phyloP scores from a whole-genome alignment of 1,140 invertebrate genomes.

The Drosophila auraria region DNA sequence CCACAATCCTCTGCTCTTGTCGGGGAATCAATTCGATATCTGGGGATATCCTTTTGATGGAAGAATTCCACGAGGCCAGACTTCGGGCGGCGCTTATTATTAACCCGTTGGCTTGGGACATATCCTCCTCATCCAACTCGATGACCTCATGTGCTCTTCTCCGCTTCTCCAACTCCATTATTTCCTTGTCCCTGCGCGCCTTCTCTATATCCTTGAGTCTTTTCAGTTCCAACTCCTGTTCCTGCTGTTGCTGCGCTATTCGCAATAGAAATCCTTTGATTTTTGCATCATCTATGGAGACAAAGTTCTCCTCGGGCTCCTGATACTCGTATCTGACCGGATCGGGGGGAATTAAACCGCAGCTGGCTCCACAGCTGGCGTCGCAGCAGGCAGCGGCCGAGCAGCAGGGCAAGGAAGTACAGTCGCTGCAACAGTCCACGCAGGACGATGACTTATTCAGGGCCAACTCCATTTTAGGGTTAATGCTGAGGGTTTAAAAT shows the following conservation, averaged over 20 bases:
- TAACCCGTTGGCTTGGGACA: slow-evolving; percentile 19
- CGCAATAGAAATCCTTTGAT: slow-evolving; percentile 67
- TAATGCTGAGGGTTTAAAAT: neutral
- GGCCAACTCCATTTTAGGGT: slow-evolving; percentile 53
- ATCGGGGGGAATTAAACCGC: slow-evolving; percentile 35
- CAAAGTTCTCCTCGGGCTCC: slow-evolving; percentile 81
- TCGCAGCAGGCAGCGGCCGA: slow-evolving; percentile 56
- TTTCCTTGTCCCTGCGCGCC: slow-evolving; percentile 28
- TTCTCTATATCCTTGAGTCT: slow-evolving; percentile 7
- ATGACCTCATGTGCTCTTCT: slow-evolving; percentile 55
- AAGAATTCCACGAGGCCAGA: slow-evolving; percentile 32
- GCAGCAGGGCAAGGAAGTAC: slow-evolving; percentile 47
- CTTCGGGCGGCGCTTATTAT: slow-evolving; percentile 60
- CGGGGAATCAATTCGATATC: slow-evolving; percentile 61
- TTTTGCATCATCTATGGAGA: slow-evolving; percentile 80
- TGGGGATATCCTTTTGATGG: slow-evolving; percentile 39
- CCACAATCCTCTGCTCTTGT: slow-evolving; percentile 58
- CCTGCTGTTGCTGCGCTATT: slow-evolving; percentile 72
- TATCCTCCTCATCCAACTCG: slow-evolving; percentile 71
- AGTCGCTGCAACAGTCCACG: slow-evolving; percentile 65
- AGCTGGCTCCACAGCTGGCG: slow-evolving; percentile 47
- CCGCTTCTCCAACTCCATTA: slow-evolving; percentile 7
- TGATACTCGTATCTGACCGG: slow-evolving; percentile 66
- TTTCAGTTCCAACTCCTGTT: slow-evolving; percentile 32
- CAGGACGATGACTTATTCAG: slow-evolving; percentile 47